Base-by-base conservation (phyloP, 1,140 invertebrate genomes). In the Plutomurus gul region DNA sequence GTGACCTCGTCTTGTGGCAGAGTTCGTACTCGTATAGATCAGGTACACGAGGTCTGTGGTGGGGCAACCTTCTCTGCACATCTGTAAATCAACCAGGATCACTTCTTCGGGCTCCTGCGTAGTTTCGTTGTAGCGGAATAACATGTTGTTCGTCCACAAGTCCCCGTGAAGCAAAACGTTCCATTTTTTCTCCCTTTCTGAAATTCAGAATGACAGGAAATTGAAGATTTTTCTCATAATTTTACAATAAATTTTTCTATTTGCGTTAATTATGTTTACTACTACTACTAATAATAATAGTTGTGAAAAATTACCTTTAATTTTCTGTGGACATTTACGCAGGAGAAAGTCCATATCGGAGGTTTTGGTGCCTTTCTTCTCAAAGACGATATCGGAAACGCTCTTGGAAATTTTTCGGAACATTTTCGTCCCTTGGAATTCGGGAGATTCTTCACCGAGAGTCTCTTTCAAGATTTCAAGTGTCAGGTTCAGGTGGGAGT, bases 111-210 rank as follows among this genome's bases (percentile, higher is more conserved):
- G 76, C 20, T 70, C 18, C 4, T 33, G n/a, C 4, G 46, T 49
- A 3, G 36, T 6, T 0, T 13, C 47, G 11, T 65, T 47, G 18
- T 78, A 79, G 37, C 47, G 39, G 77, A 83, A 83, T 3, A 83
- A 36, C 33, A 83, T 65, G 22, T 83, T 83, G 56, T 83, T 83
- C 8, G 76, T 43, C 79, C 79, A 83, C 11, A 49, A 77, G 30
- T 83, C 82, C 16, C 73, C 78, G 49, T 85, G 83, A 27, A 76
- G 46, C 1, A 77, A 85, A 0, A 91, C 90, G 86, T 76, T 91
- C 13, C 82, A 82, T 60, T 83, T 83, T 82, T 84, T 83, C 78
- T 65, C 56, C 6, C 27, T 5, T 33, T 36, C 56, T 65, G 43
- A n/a, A n/a, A 39, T 37, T 8, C 7, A 6, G 18, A 56, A 43